Evolutionary conservation across 2,888 invertebrate genomes (phyloP).

Genomic region (Nymphalis polychloros): DNA sequence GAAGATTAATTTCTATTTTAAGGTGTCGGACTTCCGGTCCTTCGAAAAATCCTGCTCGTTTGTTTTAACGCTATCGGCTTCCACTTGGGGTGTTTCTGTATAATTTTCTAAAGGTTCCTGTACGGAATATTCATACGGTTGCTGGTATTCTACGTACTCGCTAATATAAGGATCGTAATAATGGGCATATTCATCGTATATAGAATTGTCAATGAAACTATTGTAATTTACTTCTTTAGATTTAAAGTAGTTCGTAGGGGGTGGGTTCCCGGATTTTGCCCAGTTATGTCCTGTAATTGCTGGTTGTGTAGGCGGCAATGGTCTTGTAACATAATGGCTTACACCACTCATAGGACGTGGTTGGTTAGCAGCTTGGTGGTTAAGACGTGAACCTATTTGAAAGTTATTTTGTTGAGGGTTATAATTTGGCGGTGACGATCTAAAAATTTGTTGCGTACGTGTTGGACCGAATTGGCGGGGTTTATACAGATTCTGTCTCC

Average conservation of each 20-base stretch:
- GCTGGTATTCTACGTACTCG: too few relatives aligned
- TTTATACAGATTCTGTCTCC: too few relatives aligned
- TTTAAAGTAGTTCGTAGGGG: slow-evolving; percentile 42
- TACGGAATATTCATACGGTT: too few relatives aligned
- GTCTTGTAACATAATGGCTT: slow-evolving; percentile 18
- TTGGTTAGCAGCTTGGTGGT: not conserved
- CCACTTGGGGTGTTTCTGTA: not conserved
- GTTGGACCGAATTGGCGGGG: not conserved
- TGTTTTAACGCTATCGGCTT: slow-evolving; percentile 5
- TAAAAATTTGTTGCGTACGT: not conserved
- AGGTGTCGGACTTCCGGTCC: slow-evolving; percentile 20
- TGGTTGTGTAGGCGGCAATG: slow-evolving; percentile 2
- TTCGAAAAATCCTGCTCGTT: slow-evolving; percentile 19
- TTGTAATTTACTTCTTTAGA: slow-evolving; percentile 39
- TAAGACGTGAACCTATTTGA: slow-evolving; percentile 7
- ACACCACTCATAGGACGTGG: slow-evolving; percentile 33
- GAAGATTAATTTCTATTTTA: slow-evolving; percentile 31
- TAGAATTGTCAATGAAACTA: slow-evolving; percentile 15
- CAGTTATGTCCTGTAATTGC: slow-evolving; percentile 28
- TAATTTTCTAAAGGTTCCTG: not conserved
- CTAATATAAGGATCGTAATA: too few relatives aligned
- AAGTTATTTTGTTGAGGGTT: slow-evolving; percentile 19
- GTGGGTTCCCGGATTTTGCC: slow-evolving; percentile 39
- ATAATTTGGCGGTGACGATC: slow-evolving; percentile 18
- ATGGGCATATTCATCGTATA: too few relatives aligned